Conservation (phyloP, 1,140 invertebrate species). For the Marisa cornuarietis region DNA sequence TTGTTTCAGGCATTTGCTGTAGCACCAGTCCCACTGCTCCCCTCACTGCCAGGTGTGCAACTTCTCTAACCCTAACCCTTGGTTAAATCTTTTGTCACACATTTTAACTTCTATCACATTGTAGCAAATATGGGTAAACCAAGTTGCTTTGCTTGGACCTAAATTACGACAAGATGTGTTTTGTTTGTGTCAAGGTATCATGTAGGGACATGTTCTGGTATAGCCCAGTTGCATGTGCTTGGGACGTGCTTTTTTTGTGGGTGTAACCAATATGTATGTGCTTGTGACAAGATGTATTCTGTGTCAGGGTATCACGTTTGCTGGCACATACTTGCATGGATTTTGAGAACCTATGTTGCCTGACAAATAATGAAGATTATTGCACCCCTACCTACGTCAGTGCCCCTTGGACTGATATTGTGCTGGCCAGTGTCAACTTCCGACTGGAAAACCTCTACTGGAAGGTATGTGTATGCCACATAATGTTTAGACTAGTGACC, state of each 20-base stretch:
- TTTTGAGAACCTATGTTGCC: conserved; percentile 49
- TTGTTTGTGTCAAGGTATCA: no score
- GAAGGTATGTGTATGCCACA: conserved; percentile 4
- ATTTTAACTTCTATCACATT: no score
- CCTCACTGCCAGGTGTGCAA: conserved; percentile 40
- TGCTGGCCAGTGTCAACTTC: conserved; percentile 50
- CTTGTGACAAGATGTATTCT: no score
- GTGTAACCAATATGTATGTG: no score
- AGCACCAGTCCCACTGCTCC: conserved; percentile 33
- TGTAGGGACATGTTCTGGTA: no score
- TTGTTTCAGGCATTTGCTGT: conserved; percentile 36
- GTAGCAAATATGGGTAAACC: no score
- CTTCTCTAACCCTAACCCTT: background rate
- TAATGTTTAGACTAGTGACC: background rate
- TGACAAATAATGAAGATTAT: conserved; percentile 33
- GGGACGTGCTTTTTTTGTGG: no score
- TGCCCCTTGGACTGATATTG: conserved; percentile 56
- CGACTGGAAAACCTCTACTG: conserved; percentile 34
- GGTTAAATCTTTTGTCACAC: no score
- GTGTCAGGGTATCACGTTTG: conserved; percentile 32
- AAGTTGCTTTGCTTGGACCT: no score
- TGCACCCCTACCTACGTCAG: conserved; percentile 51
- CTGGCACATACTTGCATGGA: conserved; percentile 30
- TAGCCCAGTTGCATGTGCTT: no score
- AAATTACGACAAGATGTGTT: no score